Evolutionary conservation across 1,140 invertebrate species (phyloP).

Genomic region (Ceratina calcarata): DNA sequence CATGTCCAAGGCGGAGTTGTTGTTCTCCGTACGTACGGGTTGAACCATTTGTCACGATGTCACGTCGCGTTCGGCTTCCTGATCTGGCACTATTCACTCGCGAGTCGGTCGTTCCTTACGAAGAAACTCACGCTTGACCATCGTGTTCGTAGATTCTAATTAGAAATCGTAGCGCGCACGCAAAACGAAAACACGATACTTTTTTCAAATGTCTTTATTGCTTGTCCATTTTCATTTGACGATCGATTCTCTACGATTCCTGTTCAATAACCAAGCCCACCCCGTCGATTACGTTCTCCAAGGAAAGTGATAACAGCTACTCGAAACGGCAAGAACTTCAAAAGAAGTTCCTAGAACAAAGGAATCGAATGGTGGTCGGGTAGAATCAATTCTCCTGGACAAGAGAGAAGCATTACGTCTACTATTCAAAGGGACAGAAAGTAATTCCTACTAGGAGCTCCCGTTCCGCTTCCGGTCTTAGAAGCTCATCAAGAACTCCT

Average conservation of each 20-base stretch:
- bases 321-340: not conserved
- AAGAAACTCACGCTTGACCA: not conserved
- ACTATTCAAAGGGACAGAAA: not conserved
- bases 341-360: not conserved
- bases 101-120: not conserved
- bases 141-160: not conserved
- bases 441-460: not conserved
- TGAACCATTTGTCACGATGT: constrained; percentile 72
- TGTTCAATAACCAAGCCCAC: not conserved
- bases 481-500: not conserved
- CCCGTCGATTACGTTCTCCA: too few relatives aligned
- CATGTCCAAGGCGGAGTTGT: constrained; percentile 88
- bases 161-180: not conserved
- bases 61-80: constrained; percentile 19
- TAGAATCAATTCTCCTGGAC: not conserved
- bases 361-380: not conserved
- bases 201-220: too few relatives aligned
- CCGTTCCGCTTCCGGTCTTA: not conserved
- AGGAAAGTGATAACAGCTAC: not conserved
- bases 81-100: constrained; percentile 15
- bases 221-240: too few relatives aligned
- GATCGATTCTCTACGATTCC: not conserved
- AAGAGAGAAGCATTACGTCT: not conserved
- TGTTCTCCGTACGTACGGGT: constrained; percentile 82
- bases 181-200: not conserved